Percentiles rank a stretch among this genome's conserved stretches.
Conservation (phyloP, 2,888 invertebrate species). For the Cartodere bifasciata region DNA sequence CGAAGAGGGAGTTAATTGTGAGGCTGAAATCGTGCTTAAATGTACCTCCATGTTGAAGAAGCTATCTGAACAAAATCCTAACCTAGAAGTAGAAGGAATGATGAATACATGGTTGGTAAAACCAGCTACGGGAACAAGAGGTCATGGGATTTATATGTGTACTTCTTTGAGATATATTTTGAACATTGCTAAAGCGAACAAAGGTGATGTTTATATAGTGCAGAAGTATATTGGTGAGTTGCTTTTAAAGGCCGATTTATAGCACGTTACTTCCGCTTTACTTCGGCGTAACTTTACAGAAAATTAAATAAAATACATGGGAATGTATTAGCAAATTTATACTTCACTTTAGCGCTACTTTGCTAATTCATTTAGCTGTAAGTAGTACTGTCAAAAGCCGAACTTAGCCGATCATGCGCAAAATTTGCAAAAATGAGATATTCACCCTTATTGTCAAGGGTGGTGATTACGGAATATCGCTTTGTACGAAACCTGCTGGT, state of each 20-base stretch:
- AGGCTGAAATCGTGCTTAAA: constrained; percentile 29
- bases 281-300: too few species aligned
- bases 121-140: constrained; percentile 70
- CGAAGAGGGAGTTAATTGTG: constrained; percentile 26
- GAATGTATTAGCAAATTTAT: too few species aligned
- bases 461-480: too few species aligned
- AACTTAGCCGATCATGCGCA: too few species aligned
- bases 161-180: constrained; percentile 61
- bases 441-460: too few species aligned
- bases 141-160: constrained; percentile 71
- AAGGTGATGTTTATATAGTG: constrained; percentile 56
- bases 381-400: too few species aligned
- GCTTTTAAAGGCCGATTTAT: constrained; percentile 1
- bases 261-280: too few species aligned
- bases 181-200: constrained; percentile 44
- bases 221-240: constrained; percentile 80
- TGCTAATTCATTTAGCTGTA: too few species aligned
- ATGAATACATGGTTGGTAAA: constrained; percentile 86
- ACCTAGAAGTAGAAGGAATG: constrained; percentile 60
- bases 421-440: too few species aligned
- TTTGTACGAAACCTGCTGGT: too few species aligned
- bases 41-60: constrained; percentile 46
- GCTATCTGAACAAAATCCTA: constrained; percentile 46
- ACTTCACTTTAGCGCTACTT: too few species aligned
- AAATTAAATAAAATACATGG: too few species aligned